A percentile compares a stretch with the other conserved stretches of the same genome.
Conservation (phyloP, 2,888 invertebrate genomes). For the Altica lythri region DNA sequence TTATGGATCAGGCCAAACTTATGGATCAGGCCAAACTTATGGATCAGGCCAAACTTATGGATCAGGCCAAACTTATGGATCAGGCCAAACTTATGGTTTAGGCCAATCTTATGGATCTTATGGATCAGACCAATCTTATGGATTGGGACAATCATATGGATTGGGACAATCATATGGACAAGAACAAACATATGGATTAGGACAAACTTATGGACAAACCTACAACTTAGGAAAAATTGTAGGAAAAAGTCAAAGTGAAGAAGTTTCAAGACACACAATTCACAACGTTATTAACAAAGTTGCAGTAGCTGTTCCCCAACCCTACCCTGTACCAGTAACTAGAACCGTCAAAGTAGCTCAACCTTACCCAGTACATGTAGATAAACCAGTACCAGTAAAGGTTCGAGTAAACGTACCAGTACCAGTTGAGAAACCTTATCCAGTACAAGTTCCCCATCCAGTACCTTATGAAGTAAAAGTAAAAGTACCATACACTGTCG, state of each 20-base stretch:
- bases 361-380: constrained; percentile 47
- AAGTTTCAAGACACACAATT: constrained; percentile 37
- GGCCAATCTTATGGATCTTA: constrained; percentile 4
- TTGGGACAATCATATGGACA: constrained; percentile 4
- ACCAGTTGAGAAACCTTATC: constrained; percentile 47
- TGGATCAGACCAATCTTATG: constrained; percentile 2
- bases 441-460: constrained; percentile 46
- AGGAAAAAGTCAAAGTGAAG: constrained; percentile 15
- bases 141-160: constrained; percentile 3
- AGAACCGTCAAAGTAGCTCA: constrained; percentile 48
- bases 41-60: constrained; percentile 3
- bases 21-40: background rate
- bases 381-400: constrained; percentile 42
- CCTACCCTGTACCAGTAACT: constrained; percentile 48
- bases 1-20: background rate
- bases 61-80: background rate
- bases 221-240: constrained; percentile 4
- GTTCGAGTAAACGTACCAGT: constrained; percentile 42
- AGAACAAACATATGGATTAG: constrained; percentile 3
- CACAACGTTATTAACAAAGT: constrained; percentile 45
- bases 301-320: constrained; percentile 49
- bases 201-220: constrained; percentile 8
- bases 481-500: constrained; percentile 42
- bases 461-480: constrained; percentile 42
- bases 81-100: background rate